Conservation (phyloP, 2,113 vertebrate genomes). For the Haemorhous mexicanus region DNA sequence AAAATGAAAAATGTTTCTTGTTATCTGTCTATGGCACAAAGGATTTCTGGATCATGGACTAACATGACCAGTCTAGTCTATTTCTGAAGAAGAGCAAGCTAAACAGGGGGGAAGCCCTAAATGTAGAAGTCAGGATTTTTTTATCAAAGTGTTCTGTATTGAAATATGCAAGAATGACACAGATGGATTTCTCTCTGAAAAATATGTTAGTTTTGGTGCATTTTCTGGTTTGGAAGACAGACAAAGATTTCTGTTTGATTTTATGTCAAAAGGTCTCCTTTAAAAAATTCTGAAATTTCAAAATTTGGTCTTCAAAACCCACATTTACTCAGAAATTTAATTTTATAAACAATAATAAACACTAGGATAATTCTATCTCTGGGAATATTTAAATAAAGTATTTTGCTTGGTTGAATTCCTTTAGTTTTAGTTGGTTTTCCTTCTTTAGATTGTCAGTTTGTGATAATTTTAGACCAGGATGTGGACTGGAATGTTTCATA, state of each 20-base stretch:
- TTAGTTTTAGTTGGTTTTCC: not conserved
- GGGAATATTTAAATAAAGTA: not conserved
- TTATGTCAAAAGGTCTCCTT: not conserved
- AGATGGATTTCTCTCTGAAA: not conserved
- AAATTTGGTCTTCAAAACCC: not conserved
- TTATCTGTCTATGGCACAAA: not conserved
- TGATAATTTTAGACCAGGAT: not conserved
- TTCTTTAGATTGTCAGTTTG: not conserved
- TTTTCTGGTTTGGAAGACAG: not conserved
- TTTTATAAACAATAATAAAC: not conserved
- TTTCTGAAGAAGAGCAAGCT: not conserved
- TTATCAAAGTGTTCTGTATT: not conserved
- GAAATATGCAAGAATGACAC: not conserved
- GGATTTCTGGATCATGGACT: not conserved
- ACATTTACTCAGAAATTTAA: not conserved
- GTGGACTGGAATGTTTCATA: not conserved
- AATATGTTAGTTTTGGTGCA: accelerated
- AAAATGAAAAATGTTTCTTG: not conserved
- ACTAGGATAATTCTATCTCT: not conserved
- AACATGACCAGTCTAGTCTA: not conserved
- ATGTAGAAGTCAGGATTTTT: not conserved
- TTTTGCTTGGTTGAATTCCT: not conserved
- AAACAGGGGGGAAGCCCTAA: not conserved
- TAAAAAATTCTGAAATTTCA: not conserved
- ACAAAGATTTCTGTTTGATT: not conserved